Evolutionary conservation across 2,888 invertebrate species (phyloP), one percentile per base, ranked within the genome.

Genomic region (Clostera curtula): DNA sequence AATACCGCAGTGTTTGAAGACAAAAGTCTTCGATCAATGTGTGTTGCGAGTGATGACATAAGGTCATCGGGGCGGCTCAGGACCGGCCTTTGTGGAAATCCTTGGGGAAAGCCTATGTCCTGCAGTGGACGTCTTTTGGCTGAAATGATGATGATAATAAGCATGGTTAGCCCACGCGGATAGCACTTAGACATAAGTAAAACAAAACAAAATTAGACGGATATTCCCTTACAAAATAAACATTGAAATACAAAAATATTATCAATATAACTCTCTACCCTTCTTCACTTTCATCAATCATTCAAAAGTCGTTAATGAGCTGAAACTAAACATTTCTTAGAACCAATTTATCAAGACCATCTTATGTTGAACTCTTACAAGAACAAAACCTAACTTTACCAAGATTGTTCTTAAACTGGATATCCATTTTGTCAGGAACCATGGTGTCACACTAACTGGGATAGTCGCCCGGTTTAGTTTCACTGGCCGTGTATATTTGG

Each of bases 271-370:
- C 24, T 25, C 35, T 37, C 49, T 49, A 54, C 50, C 54, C 54
- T 52, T 55, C 43, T 27, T 43, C 43, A 19, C 48, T 43, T 46
- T 42, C 62, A 70, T 72, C 61, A 59, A 70, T 73, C 72, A 70
- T 64, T 50, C 36, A 19, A 47, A 55, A 63, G 48, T 50, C 61
- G 64, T 61, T 72, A 71, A 71, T 73, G 68, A 71, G 58, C 56
- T 53, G 39, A 49, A 69, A 61, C 63, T 58, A 60, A 69, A 62
- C 59, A 60, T 63, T 66, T 58, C 59, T 56, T 42, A 49, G 46
- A 54, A 59, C 43, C 56, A 60, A 64, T 56, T 62, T 49, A 19
- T 23, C 29, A 38, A 36, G 63, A 55, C 24, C 58, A n/a, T 40
- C 25, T 16, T 24, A n/a, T n/a, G n/a, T n/a, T n/a, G n/a, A n/a